Evolutionary conservation across 2,113 vertebrate species (phyloP).

Genomic region (Cyprinodon tularosa): DNA sequence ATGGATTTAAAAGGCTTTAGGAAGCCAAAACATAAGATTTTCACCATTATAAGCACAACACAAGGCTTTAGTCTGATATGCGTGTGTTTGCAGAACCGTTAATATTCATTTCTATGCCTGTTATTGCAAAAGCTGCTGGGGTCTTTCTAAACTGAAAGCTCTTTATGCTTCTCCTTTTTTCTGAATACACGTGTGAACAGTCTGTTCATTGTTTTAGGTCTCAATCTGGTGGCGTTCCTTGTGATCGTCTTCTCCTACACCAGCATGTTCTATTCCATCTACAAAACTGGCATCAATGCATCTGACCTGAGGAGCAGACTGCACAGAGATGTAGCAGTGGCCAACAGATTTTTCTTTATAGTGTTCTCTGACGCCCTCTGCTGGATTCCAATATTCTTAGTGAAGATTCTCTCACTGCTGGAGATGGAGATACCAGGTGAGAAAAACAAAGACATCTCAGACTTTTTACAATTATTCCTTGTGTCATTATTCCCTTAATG

Average conservation of each 20-base stretch:
- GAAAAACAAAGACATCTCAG: background rate
- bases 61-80: background rate
- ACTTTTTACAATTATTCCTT: background rate
- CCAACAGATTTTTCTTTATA: constrained; percentile 84
- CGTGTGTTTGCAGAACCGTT: background rate
- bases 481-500: too few species aligned
- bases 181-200: constrained; percentile 9
- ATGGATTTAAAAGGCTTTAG: background rate
- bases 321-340: constrained; percentile 77
- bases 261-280: constrained; percentile 83
- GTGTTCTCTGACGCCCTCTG: constrained; percentile 92
- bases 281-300: constrained; percentile 79
- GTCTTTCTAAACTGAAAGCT: background rate
- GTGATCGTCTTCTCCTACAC: constrained; percentile 79
- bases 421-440: constrained; percentile 82
- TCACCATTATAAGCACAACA: background rate
- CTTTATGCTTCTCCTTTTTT: background rate
- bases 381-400: constrained; percentile 87
- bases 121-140: background rate
- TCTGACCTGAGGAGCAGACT: constrained; percentile 76
- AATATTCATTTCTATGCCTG: background rate
- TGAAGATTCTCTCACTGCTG: constrained; percentile 81
- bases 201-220: constrained; percentile 63
- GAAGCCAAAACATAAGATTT: background rate
- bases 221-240: constrained; percentile 84